These are phyloP conservation scores for Oxygymnocypris stewartii DNA, from an alignment of 2,113 vertebrate species.

Conservation along the genomic window DNA sequence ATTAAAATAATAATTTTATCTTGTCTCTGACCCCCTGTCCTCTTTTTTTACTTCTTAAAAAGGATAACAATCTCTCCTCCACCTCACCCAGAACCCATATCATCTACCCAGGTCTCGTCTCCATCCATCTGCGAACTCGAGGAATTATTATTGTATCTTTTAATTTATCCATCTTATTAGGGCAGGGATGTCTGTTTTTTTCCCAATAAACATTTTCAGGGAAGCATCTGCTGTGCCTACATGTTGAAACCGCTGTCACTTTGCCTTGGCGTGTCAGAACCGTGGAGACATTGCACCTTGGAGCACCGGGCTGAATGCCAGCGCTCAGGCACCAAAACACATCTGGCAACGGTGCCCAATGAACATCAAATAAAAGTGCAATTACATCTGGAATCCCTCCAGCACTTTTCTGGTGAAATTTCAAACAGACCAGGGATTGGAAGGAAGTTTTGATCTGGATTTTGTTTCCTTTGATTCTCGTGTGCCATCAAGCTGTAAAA, in stretches of 20 bases:
- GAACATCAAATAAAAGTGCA: constrained; percentile 55
- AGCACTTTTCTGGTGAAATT: constrained; percentile 37
- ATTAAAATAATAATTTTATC: neutral
- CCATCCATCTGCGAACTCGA: neutral
- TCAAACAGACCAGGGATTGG: constrained; percentile 26
- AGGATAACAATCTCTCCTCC: constrained; percentile 52
- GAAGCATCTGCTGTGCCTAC: constrained; percentile 70
- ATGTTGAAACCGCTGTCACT: constrained; percentile 60
- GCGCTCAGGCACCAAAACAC: constrained; percentile 44
- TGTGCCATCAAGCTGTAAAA: constrained; percentile 22
- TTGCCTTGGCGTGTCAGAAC: constrained; percentile 47
- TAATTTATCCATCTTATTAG: constrained; percentile 58
- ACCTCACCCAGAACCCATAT: neutral
- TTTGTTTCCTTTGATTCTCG: constrained; percentile 23
- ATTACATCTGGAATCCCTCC: constrained; percentile 58
- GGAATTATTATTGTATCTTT: constrained; percentile 53
- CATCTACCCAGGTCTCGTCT: constrained; percentile 21
- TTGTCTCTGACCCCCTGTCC: neutral
- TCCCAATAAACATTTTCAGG: constrained; percentile 57
- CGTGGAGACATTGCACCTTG: constrained; percentile 50
- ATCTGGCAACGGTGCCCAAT: constrained; percentile 38
- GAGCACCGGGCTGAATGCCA: constrained; percentile 36
- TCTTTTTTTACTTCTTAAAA: constrained; percentile 41
- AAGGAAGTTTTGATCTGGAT: constrained; percentile 9
- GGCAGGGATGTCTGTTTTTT: constrained; percentile 48